These are phyloP conservation scores for Torymus auratus DNA, from an alignment of 2,888 invertebrate genomes.

Conservation along the genomic window DNA sequence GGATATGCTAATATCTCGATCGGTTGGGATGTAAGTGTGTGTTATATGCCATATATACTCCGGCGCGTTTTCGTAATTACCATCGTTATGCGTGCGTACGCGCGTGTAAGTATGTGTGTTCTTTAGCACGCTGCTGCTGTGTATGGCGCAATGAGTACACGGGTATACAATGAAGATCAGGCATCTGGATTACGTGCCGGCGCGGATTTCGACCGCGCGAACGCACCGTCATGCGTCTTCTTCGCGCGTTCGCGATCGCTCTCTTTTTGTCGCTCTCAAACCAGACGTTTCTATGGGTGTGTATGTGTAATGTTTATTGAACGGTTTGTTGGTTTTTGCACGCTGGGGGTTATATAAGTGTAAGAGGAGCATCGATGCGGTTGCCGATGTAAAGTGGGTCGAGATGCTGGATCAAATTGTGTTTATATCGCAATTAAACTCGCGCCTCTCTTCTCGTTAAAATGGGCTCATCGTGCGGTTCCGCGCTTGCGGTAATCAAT, in stretches of 20 bases:
- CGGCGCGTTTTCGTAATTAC: conserved; percentile 40
- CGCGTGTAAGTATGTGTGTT: not conserved
- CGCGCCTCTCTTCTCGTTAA: too few species aligned
- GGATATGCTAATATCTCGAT: not conserved
- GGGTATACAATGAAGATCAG: conserved; percentile 47
- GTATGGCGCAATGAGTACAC: conserved; percentile 26
- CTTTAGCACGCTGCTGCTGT: not conserved
- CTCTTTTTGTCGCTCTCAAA: not conserved
- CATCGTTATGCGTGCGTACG: not conserved
- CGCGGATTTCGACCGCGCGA: conserved; percentile 4
- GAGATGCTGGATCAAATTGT: conserved; percentile 10
- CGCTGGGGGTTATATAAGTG: conserved; percentile 28
- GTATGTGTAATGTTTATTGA: conserved; percentile 29
- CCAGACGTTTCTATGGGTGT: conserved; percentile 13
- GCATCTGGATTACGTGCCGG: conserved; percentile 43
- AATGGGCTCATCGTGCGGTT: too few species aligned
- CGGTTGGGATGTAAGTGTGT: not conserved
- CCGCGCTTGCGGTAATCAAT: too few species aligned
- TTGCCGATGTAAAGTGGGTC: conserved; percentile 22
- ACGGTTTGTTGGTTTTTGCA: conserved; percentile 7
- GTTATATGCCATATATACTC: too few species aligned
- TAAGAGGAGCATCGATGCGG: conserved; percentile 15
- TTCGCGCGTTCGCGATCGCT: not conserved
- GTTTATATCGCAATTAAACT: too few species aligned
- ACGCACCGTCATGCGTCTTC: conserved; percentile 1